Percentiles rank a stretch among this genome's conserved stretches.
Evolutionary conservation across 2,888 invertebrate genomes (phyloP).

Genomic region (Empis stercorea): DNA sequence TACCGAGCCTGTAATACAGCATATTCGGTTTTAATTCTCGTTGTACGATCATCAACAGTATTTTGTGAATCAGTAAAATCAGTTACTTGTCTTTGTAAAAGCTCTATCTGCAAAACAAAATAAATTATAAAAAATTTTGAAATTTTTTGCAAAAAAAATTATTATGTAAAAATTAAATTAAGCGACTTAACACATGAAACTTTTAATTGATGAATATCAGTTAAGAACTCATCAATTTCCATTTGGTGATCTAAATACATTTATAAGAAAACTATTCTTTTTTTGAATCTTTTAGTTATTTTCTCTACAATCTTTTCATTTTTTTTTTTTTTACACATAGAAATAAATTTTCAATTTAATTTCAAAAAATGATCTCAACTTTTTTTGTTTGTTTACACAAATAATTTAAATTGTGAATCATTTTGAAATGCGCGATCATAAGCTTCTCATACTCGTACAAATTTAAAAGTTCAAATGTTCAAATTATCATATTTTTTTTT

Average conservation of each 20-base stretch:
- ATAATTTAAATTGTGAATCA: no score
- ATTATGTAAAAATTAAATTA: not conserved
- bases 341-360: no score
- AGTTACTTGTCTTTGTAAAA: slow-evolving; percentile 84
- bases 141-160: not conserved
- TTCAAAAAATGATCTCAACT: no score
- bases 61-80: slow-evolving; percentile 78
- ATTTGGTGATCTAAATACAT: slow-evolving; percentile 21
- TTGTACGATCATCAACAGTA: slow-evolving; percentile 77
- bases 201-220: slow-evolving; percentile 31
- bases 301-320: no score
- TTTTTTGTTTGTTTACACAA: no score
- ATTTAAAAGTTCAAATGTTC: no score
- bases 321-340: no score
- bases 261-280: no score
- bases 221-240: slow-evolving; percentile 33
- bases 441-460: no score
- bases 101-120: slow-evolving; percentile 59
- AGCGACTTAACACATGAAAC: slow-evolving; percentile 30
- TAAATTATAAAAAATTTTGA: slow-evolving; percentile 1
- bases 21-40: slow-evolving; percentile 84
- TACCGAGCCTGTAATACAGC: slow-evolving; percentile 80
- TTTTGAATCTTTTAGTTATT: no score
- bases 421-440: no score
- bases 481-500: no score